These are phyloP conservation scores for Nestor notabilis DNA, from an alignment of 2,113 vertebrate genomes.

Conservation along the genomic window DNA sequence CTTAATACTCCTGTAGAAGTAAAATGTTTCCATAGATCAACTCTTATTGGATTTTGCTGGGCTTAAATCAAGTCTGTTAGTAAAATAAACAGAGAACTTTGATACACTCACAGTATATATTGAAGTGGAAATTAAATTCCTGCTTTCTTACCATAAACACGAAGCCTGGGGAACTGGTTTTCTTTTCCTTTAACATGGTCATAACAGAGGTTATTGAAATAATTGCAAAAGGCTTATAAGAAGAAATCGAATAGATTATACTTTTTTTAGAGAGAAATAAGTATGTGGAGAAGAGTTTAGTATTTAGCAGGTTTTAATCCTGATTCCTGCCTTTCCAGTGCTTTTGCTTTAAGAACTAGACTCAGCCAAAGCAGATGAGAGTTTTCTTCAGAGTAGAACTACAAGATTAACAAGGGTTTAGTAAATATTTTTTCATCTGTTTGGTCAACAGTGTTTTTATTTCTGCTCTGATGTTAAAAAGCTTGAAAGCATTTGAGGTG, in stretches of 20 bases:
- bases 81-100: background rate
- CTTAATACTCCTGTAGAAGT: background rate
- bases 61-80: background rate
- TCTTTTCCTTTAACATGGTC: background rate
- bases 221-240: background rate
- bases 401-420: background rate
- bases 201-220: background rate
- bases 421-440: background rate
- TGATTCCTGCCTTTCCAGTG: background rate
- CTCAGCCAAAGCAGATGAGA: background rate
- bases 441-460: background rate
- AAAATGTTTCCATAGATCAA: background rate
- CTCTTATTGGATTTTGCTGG: background rate
- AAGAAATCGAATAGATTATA: background rate
- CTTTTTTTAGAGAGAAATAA: background rate
- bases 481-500: background rate
- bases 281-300: background rate
- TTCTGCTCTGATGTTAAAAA: background rate
- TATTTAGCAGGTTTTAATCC: background rate
- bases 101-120: background rate
- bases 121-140: background rate
- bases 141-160: background rate
- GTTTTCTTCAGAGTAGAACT: background rate
- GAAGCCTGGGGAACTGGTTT: background rate
- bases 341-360: background rate